Evolutionary conservation across 2,113 vertebrate genomes (phyloP).

Genomic region (Stomatorhinus ivindoensis): DNA sequence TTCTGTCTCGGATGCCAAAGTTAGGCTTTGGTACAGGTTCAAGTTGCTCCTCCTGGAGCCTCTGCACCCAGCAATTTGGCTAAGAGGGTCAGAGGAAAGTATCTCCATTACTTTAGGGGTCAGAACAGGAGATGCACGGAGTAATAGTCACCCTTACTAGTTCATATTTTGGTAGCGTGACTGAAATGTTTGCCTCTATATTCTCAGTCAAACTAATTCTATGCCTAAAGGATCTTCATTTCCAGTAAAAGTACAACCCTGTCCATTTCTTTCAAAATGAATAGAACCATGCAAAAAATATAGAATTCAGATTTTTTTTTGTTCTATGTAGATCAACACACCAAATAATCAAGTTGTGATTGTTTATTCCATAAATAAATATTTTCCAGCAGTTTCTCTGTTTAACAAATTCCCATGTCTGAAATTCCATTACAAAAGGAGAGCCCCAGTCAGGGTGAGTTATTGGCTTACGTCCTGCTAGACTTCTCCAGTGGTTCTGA

Average conservation of each 20-base stretch:
- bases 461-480: too few species aligned
- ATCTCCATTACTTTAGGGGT: background rate
- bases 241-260: background rate
- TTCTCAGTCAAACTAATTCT: background rate
- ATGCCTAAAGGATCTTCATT: background rate
- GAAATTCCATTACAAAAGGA: background rate
- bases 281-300: background rate
- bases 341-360: background rate
- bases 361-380: conserved; percentile 7
- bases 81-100: conserved; percentile 13
- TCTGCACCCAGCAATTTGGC: conserved; percentile 21
- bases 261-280: background rate
- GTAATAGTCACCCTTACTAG: background rate
- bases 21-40: conserved; percentile 18
- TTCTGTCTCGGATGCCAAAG: conserved; percentile 11
- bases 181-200: background rate
- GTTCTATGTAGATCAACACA: background rate
- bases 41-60: conserved; percentile 16
- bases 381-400: background rate
- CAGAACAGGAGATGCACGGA: background rate
- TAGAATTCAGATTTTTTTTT: background rate
- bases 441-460: background rate
- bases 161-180: background rate
- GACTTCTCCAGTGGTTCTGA: background rate
- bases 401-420: background rate